Base-by-base conservation (phyloP, 2,888 invertebrate species). In the Lamellibrachia columna region DNA sequence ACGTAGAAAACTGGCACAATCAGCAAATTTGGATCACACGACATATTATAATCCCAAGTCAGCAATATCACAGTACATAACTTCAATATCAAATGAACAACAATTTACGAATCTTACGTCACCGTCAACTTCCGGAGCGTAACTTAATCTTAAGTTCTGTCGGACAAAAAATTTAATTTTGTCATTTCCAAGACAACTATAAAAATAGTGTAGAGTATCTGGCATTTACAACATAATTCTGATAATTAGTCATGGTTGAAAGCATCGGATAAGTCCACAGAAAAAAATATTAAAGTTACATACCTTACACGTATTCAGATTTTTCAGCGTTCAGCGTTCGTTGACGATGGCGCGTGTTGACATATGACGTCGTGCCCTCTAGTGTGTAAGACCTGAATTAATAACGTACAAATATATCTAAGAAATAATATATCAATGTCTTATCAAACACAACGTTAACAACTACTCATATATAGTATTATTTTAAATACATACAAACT, bases 291-390 rank as follows among this genome's bases (percentile, higher is more conserved):
- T 15, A 22, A 58, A 58, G 15, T 75, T 15, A 15, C 22, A 75
- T 15, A 75, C 15, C n/a, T 75, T 15, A 75, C 75, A 75, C 75
- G 75, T 75, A 22, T 75, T 22, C 75, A 75, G 75, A 75, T 75
- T 75, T 22, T 75, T 75, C 3, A 75, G 75, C 22, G 75, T 6
- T 75, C 75, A n/a, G 75, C 75, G 75, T 75, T 75, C n/a, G 75
- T 75, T 75, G 75, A 55, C 55, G 55, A 75, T 75, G 75, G 22
- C 75, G 75, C 75, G 75, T 75, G 75, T 75, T 75, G 75, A 75
- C 6, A 75, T 75, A 75, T 75, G 75, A 75, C 75, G 75, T 75
- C 75, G 75, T 75, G 75, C 75, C 75, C 75, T 75, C 75, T 75
- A 22, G 75, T 75, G 75, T 75, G n/a, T 75, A 75, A 22, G 6